Conservation (phyloP, 92 coral and sea anemone genomes). For the Scolanthus callimorphus region DNA sequence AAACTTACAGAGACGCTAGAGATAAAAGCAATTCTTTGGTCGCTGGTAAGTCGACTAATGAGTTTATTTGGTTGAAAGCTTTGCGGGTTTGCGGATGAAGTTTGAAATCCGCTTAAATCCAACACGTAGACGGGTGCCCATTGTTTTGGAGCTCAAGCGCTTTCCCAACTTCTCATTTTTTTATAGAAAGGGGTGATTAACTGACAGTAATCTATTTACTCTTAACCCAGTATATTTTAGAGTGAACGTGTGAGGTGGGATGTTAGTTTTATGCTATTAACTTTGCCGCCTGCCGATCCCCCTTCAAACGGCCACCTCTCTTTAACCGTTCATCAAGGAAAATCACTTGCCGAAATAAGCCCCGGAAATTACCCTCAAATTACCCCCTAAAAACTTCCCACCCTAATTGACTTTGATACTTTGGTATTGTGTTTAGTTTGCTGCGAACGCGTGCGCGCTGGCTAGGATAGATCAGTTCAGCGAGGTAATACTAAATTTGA, state of each 20-base stretch:
- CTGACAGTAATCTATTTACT: constrained; percentile 68
- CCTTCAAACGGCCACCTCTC: constrained; percentile 18
- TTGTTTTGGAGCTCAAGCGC: too few species aligned
- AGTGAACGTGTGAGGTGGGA: neutral
- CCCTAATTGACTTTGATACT: neutral
- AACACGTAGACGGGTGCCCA: too few species aligned
- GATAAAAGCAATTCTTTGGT: too few species aligned
- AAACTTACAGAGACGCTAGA: too few species aligned
- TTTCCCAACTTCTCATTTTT: too few species aligned
- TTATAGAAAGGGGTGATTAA: too few species aligned
- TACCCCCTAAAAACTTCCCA: neutral
- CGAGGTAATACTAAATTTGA: constrained; percentile 5
- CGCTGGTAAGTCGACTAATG: too few species aligned
- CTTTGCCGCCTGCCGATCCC: neutral
- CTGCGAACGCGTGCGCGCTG: neutral
- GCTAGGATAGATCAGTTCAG: neutral
- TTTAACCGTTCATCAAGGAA: constrained; percentile 20
- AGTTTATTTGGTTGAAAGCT: too few species aligned
- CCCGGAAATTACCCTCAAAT: constrained; percentile 35
- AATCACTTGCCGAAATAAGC: constrained; percentile 20
- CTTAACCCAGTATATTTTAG: constrained; percentile 39
- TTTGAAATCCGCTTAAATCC: too few species aligned
- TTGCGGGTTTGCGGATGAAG: too few species aligned
- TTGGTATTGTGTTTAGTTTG: neutral
- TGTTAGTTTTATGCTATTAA: constrained; percentile 1